Base-by-base conservation (phyloP, 2,797 vertebrate genomes). In the Sciurus carolinensis region DNA sequence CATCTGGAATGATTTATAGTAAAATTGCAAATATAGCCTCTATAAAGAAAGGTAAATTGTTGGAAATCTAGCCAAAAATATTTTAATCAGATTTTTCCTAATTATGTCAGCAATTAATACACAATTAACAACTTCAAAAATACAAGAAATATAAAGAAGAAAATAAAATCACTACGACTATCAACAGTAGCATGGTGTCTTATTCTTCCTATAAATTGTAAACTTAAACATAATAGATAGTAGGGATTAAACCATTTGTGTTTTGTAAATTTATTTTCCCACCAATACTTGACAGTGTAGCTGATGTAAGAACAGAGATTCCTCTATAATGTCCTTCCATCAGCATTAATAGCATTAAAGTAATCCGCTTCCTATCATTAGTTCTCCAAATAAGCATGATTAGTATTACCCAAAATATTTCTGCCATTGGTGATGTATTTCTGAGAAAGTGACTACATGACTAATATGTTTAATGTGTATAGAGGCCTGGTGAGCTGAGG, bases 241-340 rank as follows among this genome's bases (percentile, higher is more conserved):
- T 30, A 77, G 17, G 7, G 12, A 7, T 11, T 62, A 79, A 42
- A 30, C 1, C 7, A 52, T 76, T 77, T 95, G 14, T 57, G 20
- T 50, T 82, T 95, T 86, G 33, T 82, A 44, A 84, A 69, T 87
- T 92, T 59, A 80, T 87, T 57, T 47, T 82, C 94, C 77, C 20
- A 33, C 33, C 47, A 87, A 66, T 69, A 39, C 24, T 73, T 73
- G 67, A 92, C 52, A 36, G 33, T 66, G 14, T 59, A n/a, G 5
- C 66, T 87, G 30, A 92, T 67, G 62, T 57, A 15, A 64, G 28
- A 81, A 66, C 1, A 30, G 22, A 69, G 17, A n/a, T 84, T 76
- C 26, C 73, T 79, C 39, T 42, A 18, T 39, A 18, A 81, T 50
- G 18, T 1, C 54, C 13, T 79, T 67, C n/a, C 39, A 42, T 64